These are phyloP conservation scores for Serilophus lunatus DNA, from an alignment of 2,113 vertebrate genomes.

Conservation along the genomic window DNA sequence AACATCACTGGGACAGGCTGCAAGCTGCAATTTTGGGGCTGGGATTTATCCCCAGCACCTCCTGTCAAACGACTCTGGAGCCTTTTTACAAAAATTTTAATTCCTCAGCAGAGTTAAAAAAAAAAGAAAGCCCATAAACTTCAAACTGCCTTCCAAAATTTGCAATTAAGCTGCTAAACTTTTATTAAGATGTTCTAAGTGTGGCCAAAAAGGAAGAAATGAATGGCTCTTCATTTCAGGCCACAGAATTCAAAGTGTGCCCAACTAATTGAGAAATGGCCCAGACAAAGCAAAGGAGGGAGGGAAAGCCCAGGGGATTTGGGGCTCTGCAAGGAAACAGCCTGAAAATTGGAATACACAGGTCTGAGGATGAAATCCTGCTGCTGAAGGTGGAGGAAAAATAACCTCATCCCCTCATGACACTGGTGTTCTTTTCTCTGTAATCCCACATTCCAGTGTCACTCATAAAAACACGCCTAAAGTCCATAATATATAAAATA, in stretches of 20 bases:
- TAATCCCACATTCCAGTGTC: neutral
- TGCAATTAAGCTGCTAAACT: neutral
- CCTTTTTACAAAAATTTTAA: neutral
- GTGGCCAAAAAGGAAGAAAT: neutral
- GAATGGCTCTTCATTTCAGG: neutral
- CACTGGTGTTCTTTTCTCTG: neutral
- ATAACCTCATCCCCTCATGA: neutral
- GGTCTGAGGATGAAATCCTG: neutral
- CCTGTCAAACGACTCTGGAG: neutral
- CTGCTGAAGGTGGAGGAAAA: neutral
- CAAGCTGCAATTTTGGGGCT: neutral
- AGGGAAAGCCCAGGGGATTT: neutral
- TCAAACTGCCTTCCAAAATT: neutral
- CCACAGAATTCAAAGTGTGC: neutral
- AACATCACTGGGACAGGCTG: neutral
- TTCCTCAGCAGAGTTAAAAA: neutral
- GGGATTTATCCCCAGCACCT: neutral
- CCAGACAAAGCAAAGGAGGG: neutral
- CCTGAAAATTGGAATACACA: fast-evolving
- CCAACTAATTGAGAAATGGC: neutral
- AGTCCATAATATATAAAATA: no score
- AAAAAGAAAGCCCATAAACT: neutral
- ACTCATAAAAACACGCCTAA: neutral
- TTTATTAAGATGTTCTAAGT: fast-evolving
- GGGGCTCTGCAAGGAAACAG: neutral